phyloP scores from a whole-genome alignment of 2,797 vertebrate species.

The Tokudaia tokunoshimensis region DNA sequence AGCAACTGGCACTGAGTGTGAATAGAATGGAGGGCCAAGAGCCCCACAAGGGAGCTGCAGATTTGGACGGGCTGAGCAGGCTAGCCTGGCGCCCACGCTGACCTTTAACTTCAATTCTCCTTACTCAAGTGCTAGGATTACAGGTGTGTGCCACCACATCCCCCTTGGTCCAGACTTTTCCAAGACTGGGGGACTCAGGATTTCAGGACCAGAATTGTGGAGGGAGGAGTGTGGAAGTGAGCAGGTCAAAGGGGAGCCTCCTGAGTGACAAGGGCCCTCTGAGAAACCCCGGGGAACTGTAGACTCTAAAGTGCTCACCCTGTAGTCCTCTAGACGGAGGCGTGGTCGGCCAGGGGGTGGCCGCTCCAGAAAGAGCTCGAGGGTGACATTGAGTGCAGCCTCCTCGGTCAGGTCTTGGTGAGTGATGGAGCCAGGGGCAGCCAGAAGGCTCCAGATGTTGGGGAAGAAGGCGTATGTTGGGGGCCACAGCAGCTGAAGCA shows the following conservation, averaged over 20 bases:
- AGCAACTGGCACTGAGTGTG: background rate
- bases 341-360: constrained; percentile 73
- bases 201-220: background rate
- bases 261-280: background rate
- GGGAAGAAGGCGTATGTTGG: constrained; percentile 90
- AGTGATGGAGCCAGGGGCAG: constrained; percentile 92
- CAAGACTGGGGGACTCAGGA: background rate
- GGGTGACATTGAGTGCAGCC: constrained; percentile 91
- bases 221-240: background rate
- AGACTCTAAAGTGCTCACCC: constrained; percentile 69
- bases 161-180: background rate
- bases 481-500: constrained; percentile 83
- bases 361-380: constrained; percentile 89
- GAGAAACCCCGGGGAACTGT: background rate
- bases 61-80: background rate
- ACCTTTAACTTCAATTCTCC: background rate
- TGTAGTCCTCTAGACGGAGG: constrained; percentile 84
- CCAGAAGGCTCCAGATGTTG: constrained; percentile 92
- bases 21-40: background rate
- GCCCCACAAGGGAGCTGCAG: background rate
- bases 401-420: constrained; percentile 94
- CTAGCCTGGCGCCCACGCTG: background rate
- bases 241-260: background rate
- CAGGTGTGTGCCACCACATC: background rate
- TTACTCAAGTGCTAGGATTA: background rate